Evolutionary conservation across 2,797 vertebrate genomes (phyloP).

Genomic region (Cuculus canorus): DNA sequence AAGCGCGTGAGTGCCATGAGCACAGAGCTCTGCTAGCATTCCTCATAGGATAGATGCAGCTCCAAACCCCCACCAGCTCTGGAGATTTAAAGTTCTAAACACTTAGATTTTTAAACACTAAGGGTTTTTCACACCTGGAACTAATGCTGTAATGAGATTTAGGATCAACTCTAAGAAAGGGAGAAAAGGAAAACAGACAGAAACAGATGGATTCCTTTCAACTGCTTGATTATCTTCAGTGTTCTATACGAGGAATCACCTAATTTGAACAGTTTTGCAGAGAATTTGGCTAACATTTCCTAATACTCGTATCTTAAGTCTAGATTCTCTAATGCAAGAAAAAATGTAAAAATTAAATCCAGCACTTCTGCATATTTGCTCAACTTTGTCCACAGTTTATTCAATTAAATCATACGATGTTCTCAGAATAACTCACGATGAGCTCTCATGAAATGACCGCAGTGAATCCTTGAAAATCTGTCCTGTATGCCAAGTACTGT

Average conservation of each 20-base stretch:
- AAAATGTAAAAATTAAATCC: neutral
- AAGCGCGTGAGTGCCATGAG: accelerated
- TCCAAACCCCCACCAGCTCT: neutral
- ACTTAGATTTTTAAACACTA: neutral
- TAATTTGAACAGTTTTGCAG: neutral
- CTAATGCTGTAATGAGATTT: neutral
- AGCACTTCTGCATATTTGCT: neutral
- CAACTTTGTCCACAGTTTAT: neutral
- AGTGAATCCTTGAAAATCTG: neutral
- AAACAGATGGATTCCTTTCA: neutral
- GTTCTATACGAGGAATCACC: neutral
- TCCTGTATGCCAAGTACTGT: neutral
- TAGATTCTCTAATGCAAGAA: neutral
- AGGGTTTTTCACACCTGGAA: neutral
- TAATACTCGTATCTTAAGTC: neutral
- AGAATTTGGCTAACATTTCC: neutral
- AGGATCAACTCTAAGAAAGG: neutral
- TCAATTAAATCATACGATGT: neutral
- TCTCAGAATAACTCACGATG: neutral
- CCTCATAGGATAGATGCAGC: neutral
- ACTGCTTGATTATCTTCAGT: neutral
- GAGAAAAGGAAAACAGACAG: neutral
- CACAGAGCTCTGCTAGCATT: neutral
- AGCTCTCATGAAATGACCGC: neutral
- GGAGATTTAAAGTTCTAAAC: neutral